Base-by-base conservation (phyloP, 92 coral and sea anemone genomes). In the Epizoanthus stellaris region DNA sequence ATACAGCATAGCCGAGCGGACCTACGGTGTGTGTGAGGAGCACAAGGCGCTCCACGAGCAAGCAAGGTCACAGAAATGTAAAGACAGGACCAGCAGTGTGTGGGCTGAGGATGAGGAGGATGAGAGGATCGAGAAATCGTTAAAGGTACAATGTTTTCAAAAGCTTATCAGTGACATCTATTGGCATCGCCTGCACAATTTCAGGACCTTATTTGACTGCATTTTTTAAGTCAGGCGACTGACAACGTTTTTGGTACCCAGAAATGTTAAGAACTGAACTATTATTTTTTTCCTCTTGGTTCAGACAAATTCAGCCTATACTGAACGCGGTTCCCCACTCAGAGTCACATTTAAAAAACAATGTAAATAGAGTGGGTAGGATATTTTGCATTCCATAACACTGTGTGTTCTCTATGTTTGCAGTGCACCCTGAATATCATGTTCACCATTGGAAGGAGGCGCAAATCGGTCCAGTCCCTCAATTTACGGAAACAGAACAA, bases 381-480 rank as follows among this genome's bases (percentile, higher is more conserved):
- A 23, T 23, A 23, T 23, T 23, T 23, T 23, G 25, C 25, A 23
- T 23, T 23, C 25, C 25, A 23, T 30, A 74, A 38, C 17, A 14
- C 19, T 0, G 80, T 45, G 11, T 40, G 30, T 38, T n/a, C 54
- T 49, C 30, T 73, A 47, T 60, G 8, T 21, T 58, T 76, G 3
- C 82, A 94, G 98, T 94, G 95, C 75, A 91, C 92, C 19, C 63
- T 89, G 67, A 91, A 85, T 74, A 88, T 94, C 1, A 80, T 91
- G 70, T 62, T 70, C 36, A 42, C 47, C 12, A 89, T 94, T 85
- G 92, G 88, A 40, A 85, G 95, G 62, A 85, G 90, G 40, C 77
- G 95, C 6, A 80, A 81, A 62, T 85, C 81, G 11, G 89, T 87
- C 4, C 98, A 94, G 86, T 94, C 98, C 0, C 30, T 91, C 77